Conservation (phyloP, 2,797 vertebrate species). For the Thripadectes ignobilis region DNA sequence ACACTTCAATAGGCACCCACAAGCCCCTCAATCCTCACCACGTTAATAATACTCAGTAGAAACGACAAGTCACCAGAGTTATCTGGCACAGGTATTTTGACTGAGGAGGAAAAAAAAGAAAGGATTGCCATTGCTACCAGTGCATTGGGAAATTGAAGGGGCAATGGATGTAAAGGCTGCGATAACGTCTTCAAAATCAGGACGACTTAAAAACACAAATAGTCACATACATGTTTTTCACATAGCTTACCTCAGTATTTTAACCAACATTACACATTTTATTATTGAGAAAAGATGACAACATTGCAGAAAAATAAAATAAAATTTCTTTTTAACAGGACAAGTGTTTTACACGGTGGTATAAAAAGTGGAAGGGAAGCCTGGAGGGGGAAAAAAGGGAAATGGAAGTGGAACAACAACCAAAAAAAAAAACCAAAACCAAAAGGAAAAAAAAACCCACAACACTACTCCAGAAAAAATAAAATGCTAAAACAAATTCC, state of each 20-base stretch:
- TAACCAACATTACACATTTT: slow-evolving; percentile 47
- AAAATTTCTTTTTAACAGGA: slow-evolving; percentile 12
- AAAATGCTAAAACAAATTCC: slow-evolving; percentile 56
- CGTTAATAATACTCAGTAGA: neutral
- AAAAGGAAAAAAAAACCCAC: neutral
- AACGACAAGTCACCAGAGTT: neutral
- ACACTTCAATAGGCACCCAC: neutral
- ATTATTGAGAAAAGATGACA: slow-evolving; percentile 46
- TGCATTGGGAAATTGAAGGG: neutral
- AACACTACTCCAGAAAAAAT: slow-evolving; percentile 25
- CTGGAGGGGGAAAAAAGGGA: neutral
- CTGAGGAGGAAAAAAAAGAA: neutral
- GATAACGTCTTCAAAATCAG: neutral
- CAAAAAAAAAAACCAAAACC: neutral
- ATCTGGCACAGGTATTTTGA: neutral
- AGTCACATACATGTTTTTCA: neutral
- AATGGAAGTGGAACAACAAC: neutral
- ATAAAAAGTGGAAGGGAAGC: slow-evolving; percentile 21
- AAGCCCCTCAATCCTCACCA: neutral
- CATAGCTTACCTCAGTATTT: slow-evolving; percentile 10
- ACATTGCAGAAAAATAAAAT: slow-evolving; percentile 66
- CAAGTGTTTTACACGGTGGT: slow-evolving; percentile 47
- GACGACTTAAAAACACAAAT: neutral
- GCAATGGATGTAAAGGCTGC: neutral
- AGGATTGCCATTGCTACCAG: neutral